Conservation (phyloP, 1,140 invertebrate genomes). For the Drosophila serrata region DNA sequence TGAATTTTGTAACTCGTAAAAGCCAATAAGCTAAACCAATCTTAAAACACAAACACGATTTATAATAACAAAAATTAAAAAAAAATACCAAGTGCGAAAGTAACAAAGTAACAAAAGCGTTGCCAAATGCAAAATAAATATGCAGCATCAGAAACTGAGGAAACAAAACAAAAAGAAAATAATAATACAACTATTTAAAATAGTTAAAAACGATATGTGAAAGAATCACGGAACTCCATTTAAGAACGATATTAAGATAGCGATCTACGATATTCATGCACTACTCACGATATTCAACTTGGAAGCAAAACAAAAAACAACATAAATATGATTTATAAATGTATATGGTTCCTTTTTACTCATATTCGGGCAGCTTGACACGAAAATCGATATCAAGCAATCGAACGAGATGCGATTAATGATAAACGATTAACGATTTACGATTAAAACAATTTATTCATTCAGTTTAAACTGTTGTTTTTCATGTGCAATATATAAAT, state of each 20-base stretch:
- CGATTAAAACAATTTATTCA: slow-evolving; percentile 19
- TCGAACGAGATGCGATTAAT: slow-evolving; percentile 8
- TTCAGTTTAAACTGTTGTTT: slow-evolving; percentile 38
- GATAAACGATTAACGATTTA: slow-evolving; percentile 7
- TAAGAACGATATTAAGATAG: slow-evolving; percentile 44
- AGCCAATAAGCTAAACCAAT: slow-evolving; percentile 53
- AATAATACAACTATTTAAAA: slow-evolving; percentile 50
- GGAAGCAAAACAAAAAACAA: slow-evolving; percentile 8
- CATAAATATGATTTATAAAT: slow-evolving; percentile 28
- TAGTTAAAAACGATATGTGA: slow-evolving; percentile 44
- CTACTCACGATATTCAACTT: slow-evolving; percentile 51
- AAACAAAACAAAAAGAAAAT: slow-evolving; percentile 9
- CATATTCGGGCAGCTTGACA: slow-evolving; percentile 29
- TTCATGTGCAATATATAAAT: slow-evolving; percentile 35
- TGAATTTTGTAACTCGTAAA: slow-evolving; percentile 68
- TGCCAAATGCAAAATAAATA: slow-evolving; percentile 62
- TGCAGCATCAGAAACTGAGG: slow-evolving; percentile 41
- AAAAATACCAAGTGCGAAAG: slow-evolving; percentile 67
- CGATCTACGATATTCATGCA: slow-evolving; percentile 54
- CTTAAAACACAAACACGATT: slow-evolving; percentile 17
- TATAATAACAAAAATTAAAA: slow-evolving; percentile 17
- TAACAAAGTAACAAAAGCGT: slow-evolving; percentile 70
- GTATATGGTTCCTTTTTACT: slow-evolving; percentile 20
- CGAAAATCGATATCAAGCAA: slow-evolving; percentile 7
- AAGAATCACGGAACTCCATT: slow-evolving; percentile 8